phyloP scores from a whole-genome alignment of 1,140 invertebrate species.

The Drosophila neocordata region DNA sequence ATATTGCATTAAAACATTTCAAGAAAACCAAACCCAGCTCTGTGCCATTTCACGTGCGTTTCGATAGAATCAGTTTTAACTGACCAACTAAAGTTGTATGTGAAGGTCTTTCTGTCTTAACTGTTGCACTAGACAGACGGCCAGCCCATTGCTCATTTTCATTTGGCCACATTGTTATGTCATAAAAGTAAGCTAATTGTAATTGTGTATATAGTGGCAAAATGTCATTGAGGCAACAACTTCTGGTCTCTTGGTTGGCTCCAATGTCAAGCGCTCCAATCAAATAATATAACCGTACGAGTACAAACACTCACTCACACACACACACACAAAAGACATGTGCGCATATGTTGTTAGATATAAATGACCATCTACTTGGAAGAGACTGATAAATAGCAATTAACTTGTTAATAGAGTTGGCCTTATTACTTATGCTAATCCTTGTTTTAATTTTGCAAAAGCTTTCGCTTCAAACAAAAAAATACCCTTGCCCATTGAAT shows the following conservation, averaged over 20 bases:
- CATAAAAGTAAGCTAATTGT: conserved; percentile 36
- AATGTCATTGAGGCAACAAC: conserved; percentile 56
- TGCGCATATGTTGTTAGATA: not conserved
- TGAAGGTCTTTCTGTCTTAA: conserved; percentile 40
- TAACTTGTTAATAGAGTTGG: conserved; percentile 35
- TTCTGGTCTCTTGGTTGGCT: conserved; percentile 46
- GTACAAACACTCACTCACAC: not conserved
- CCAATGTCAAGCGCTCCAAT: conserved; percentile 49
- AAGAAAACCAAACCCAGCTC: conserved; percentile 26
- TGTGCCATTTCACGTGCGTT: conserved; percentile 44
- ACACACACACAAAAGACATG: no score
- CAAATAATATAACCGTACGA: conserved; percentile 19
- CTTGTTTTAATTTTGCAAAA: conserved; percentile 43
- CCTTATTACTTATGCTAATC: conserved; percentile 46
- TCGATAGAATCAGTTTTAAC: not conserved
- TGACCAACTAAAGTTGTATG: not conserved
- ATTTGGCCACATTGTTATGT: conserved; percentile 22
- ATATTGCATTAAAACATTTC: conserved; percentile 42
- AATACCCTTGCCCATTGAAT: not conserved
- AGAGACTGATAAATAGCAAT: conserved; percentile 49
- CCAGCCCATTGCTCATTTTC: conserved; percentile 41
- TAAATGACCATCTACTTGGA: conserved; percentile 18
- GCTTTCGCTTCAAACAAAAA: not conserved
- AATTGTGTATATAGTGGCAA: conserved; percentile 6
- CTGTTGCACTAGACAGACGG: conserved; percentile 9